A percentile compares a stretch with the other conserved stretches of the same genome.
phyloP scores from a whole-genome alignment of 2,888 invertebrate genomes.

The Dasypogon diadema region DNA sequence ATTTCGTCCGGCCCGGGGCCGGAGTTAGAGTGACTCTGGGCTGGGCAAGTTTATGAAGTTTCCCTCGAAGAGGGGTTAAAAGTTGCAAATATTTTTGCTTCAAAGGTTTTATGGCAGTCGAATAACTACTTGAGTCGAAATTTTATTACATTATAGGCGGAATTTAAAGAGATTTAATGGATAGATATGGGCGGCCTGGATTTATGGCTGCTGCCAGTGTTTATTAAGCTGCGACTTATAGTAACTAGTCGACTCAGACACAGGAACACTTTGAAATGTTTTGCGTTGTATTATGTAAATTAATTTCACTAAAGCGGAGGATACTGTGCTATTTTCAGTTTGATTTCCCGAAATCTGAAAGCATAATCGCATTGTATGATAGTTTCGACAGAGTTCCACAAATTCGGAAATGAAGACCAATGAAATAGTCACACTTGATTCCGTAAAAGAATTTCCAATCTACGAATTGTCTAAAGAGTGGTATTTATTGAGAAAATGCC shows the following conservation, averaged over 20 bases:
- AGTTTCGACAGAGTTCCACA: too few species aligned
- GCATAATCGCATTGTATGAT: too few species aligned
- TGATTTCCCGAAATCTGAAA: neutral
- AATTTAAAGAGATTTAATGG: constrained; percentile 24
- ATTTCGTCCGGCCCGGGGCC: neutral
- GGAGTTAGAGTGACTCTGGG: neutral
- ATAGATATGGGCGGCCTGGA: constrained; percentile 23
- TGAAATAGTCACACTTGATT: too few species aligned
- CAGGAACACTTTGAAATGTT: neutral
- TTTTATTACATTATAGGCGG: constrained; percentile 44
- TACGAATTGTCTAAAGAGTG: too few species aligned
- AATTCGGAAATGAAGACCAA: too few species aligned
- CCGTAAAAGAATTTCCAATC: too few species aligned
- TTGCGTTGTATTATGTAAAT: neutral
- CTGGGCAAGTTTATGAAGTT: neutral
- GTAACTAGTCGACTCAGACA: neutral
- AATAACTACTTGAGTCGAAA: constrained; percentile 43
- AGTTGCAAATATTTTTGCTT: constrained; percentile 45
- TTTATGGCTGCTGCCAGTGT: constrained; percentile 25
- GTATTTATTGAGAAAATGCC: too few species aligned
- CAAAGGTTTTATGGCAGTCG: constrained; percentile 39
- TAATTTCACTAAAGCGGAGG: too few species aligned
- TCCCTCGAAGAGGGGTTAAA: constrained; percentile 33
- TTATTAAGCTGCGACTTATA: constrained; percentile 16
- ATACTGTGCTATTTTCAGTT: too few species aligned